phyloP scores from a whole-genome alignment of 2,797 vertebrate genomes.

The Hirundo rustica region DNA sequence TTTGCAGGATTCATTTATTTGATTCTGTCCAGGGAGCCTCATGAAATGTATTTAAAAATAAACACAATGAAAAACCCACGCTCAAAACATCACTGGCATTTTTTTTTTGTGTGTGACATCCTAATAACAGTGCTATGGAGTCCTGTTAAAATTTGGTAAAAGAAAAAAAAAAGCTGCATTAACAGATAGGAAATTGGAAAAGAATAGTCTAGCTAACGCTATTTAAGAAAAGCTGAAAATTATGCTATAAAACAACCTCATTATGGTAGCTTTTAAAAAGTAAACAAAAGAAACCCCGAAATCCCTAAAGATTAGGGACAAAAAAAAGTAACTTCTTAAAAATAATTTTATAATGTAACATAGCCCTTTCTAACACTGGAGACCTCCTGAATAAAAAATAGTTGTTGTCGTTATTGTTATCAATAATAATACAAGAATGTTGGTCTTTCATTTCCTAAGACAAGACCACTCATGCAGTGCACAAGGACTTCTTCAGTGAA shows the following conservation, averaged over 20 bases:
- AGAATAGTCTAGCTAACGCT: constrained; percentile 15
- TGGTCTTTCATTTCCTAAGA: not conserved
- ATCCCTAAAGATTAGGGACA: constrained; percentile 24
- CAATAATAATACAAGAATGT: not conserved
- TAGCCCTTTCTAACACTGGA: not conserved
- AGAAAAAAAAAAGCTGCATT: constrained; percentile 14
- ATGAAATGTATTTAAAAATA: constrained; percentile 63
- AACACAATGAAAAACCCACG: constrained; percentile 48
- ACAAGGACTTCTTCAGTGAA: not conserved
- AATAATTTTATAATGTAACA: constrained; percentile 23
- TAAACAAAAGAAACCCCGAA: constrained; percentile 47
- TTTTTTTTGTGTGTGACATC: constrained; percentile 14
- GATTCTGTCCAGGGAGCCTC: constrained; percentile 53
- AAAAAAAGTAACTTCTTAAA: constrained; percentile 17
- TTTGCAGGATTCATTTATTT: constrained; percentile 64
- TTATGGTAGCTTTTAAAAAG: constrained; percentile 27
- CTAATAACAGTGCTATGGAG: constrained; percentile 29
- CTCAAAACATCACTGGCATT: not conserved
- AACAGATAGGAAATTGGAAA: constrained; percentile 29
- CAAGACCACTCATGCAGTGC: not conserved
- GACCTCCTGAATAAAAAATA: not conserved
- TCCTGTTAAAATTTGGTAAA: constrained; percentile 42
- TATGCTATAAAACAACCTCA: constrained; percentile 15
- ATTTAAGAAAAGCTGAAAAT: constrained; percentile 33
- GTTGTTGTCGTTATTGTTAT: not conserved